Conservation (phyloP, 2,113 vertebrate species). For the Cryptomyrus ogoouensis region DNA sequence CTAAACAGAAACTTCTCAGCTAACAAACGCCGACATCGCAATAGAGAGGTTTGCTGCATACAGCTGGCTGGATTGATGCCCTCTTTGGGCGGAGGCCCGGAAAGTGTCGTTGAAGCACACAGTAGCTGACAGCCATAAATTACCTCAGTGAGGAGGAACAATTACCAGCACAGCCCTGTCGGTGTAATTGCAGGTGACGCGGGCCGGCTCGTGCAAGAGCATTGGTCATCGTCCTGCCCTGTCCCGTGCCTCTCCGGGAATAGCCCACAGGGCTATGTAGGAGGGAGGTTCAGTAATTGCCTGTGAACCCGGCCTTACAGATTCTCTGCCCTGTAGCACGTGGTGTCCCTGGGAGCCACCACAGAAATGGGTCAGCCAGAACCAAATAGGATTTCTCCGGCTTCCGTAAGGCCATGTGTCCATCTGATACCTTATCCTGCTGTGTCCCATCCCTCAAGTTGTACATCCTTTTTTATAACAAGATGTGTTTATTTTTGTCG, state of each 20-base stretch:
- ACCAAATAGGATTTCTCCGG: background rate
- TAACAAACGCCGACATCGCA: background rate
- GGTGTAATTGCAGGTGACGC: background rate
- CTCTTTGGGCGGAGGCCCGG: too few species aligned
- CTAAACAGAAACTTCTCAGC: background rate
- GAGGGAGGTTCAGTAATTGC: background rate
- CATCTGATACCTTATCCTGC: background rate
- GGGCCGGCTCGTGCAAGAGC: too few species aligned
- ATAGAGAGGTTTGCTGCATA: background rate
- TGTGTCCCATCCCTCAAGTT: background rate
- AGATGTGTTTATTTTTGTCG: background rate
- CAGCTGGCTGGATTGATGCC: background rate
- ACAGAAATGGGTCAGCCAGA: background rate
- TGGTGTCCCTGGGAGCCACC: background rate
- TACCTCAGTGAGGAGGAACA: background rate
- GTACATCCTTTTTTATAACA: background rate
- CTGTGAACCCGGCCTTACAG: background rate
- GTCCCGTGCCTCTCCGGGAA: background rate
- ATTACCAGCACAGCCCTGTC: background rate
- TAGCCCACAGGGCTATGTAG: background rate
- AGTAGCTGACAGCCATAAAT: background rate
- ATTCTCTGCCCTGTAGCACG: too few species aligned
- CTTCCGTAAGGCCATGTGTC: background rate
- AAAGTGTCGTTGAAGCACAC: background rate
- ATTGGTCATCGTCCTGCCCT: background rate